Conservation (phyloP, 2,888 invertebrate genomes). For the Vesta saturnalis region DNA sequence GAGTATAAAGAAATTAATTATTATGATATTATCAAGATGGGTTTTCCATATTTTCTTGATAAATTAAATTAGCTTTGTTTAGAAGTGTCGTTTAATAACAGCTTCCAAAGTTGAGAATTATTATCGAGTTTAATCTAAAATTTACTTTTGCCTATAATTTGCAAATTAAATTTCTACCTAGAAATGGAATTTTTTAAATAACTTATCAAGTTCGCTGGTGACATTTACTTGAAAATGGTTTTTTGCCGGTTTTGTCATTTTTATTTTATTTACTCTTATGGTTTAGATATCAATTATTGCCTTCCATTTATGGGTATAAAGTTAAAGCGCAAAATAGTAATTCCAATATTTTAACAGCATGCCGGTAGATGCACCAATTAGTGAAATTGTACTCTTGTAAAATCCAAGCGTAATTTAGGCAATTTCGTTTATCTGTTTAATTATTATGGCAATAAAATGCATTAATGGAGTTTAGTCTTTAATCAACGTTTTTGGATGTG, state of each 20-base stretch:
- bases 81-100: constrained; percentile 27
- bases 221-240: no score
- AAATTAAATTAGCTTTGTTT: constrained; percentile 27
- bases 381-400: not conserved
- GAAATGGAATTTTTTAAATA: no score
- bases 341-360: no score
- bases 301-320: not conserved
- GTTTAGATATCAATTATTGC: not conserved
- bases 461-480: not conserved
- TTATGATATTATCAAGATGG: constrained; percentile 16
- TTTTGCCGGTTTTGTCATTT: no score
- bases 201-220: no score
- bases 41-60: constrained; percentile 27
- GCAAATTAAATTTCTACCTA: constrained; percentile 29
- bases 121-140: constrained; percentile 27
- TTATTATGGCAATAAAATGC: not conserved
- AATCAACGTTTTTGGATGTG: not conserved
- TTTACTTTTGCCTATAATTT: constrained; percentile 30
- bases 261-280: not conserved
- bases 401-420: not conserved
- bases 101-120: constrained; percentile 27
- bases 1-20: constrained; percentile 16
- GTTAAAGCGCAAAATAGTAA: not conserved
- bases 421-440: not conserved
- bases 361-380: not conserved